Evolutionary conservation across 2,113 vertebrate species (phyloP).

Genomic region (Otus sunia): DNA sequence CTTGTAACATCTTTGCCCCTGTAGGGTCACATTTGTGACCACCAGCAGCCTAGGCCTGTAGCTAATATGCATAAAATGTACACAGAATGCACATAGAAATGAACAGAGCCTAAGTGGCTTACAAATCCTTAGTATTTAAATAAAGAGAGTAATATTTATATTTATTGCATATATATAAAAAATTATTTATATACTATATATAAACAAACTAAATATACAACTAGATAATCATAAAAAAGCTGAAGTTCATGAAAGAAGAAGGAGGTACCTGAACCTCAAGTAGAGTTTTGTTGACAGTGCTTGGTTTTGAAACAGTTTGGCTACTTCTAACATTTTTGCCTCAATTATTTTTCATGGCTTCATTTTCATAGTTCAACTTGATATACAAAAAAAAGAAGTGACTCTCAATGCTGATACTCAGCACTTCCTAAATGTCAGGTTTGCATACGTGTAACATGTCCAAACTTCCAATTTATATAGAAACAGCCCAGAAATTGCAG

Average conservation of each 20-base stretch:
- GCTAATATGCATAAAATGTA: not conserved
- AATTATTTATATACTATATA: not conserved
- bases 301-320: not conserved
- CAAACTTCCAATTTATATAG: not conserved
- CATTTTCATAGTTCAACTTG: not conserved
- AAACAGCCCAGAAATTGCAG: not conserved
- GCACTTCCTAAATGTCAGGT: not conserved
- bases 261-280: not conserved
- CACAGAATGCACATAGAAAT: not conserved
- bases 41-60: not conserved
- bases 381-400: not conserved
- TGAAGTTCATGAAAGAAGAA: not conserved
- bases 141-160: not conserved
- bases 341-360: not conserved
- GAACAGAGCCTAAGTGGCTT: not conserved
- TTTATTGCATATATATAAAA: not conserved
- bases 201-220: not conserved
- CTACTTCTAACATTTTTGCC: not conserved
- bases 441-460: fast-evolving
- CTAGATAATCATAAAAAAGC: not conserved
- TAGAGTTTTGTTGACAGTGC: not conserved
- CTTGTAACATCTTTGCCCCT: not conserved
- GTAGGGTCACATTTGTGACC: not conserved
- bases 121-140: not conserved
- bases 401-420: not conserved